Evolutionary conservation across 92 coral and sea anemone genomes (phyloP).

Genomic region (Meandrina meandrites): DNA sequence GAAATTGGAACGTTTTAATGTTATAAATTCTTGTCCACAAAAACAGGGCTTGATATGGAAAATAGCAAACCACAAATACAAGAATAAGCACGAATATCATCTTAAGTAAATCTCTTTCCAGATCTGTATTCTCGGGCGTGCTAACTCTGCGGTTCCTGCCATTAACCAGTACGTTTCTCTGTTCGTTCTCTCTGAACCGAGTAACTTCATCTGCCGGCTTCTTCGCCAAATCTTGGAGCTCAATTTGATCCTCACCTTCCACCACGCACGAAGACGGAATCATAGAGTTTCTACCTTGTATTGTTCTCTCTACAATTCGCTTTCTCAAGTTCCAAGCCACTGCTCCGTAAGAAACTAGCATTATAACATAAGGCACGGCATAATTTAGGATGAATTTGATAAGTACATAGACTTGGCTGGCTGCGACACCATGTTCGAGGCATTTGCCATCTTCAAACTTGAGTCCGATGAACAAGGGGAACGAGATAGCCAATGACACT

Average conservation of each 20-base stretch:
- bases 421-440: background rate
- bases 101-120: constrained; percentile 56
- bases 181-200: background rate
- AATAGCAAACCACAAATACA: constrained; percentile 48
- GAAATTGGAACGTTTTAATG: constrained; percentile 21
- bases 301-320: background rate
- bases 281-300: background rate
- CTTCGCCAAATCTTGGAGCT: background rate
- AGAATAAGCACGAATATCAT: constrained; percentile 57
- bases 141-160: constrained; percentile 6
- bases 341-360: constrained; percentile 60
- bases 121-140: constrained; percentile 20
- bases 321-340: constrained; percentile 36
- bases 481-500: constrained; percentile 23
- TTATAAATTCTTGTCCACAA: constrained; percentile 42
- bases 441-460: constrained; percentile 21
- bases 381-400: constrained; percentile 45
- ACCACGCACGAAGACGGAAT: constrained; percentile 4
- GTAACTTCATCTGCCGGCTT: background rate
- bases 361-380: constrained; percentile 49
- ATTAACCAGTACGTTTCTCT: background rate
- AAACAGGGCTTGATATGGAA: constrained; percentile 58
- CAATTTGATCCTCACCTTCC: background rate
- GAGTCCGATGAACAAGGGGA: constrained; percentile 42
- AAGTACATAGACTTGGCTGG: constrained; percentile 2